phyloP scores from a whole-genome alignment of 2,888 invertebrate genomes.

The Idaea straminata region DNA sequence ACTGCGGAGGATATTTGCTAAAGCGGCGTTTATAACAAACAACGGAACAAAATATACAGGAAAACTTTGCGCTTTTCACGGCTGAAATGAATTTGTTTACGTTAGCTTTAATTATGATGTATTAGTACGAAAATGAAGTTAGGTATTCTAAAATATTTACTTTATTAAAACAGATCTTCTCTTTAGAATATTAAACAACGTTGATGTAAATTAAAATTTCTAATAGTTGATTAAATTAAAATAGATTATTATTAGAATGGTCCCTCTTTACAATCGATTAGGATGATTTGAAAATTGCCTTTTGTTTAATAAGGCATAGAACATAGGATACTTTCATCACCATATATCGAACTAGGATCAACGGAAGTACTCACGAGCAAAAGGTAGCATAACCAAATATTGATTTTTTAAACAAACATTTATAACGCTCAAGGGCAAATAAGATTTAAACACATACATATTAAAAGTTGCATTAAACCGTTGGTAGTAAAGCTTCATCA shows the following conservation, averaged over 20 bases:
- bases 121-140: not conserved
- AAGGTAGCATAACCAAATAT: too few relatives aligned
- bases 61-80: slow-evolving; percentile 5
- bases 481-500: too few relatives aligned
- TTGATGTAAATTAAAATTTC: not conserved
- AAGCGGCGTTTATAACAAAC: slow-evolving; percentile 50
- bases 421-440: too few relatives aligned
- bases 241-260: too few relatives aligned
- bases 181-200: not conserved
- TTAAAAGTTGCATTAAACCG: too few relatives aligned
- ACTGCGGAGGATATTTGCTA: slow-evolving; percentile 48
- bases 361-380: too few relatives aligned
- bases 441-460: too few relatives aligned
- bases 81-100: slow-evolving; percentile 1
- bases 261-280: too few relatives aligned
- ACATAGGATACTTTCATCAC: not conserved
- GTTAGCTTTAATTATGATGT: slow-evolving; percentile 22
- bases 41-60: slow-evolving; percentile 41
- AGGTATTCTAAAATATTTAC: not conserved
- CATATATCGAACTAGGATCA: too few relatives aligned
- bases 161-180: not conserved
- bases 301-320: not conserved
- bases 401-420: too few relatives aligned
- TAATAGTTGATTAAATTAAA: not conserved
- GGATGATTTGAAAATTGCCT: not conserved